A percentile compares a stretch with the other conserved stretches of the same genome.
Evolutionary conservation across 2,797 vertebrate genomes (phyloP).

Genomic region (Darevskia mixta): DNA sequence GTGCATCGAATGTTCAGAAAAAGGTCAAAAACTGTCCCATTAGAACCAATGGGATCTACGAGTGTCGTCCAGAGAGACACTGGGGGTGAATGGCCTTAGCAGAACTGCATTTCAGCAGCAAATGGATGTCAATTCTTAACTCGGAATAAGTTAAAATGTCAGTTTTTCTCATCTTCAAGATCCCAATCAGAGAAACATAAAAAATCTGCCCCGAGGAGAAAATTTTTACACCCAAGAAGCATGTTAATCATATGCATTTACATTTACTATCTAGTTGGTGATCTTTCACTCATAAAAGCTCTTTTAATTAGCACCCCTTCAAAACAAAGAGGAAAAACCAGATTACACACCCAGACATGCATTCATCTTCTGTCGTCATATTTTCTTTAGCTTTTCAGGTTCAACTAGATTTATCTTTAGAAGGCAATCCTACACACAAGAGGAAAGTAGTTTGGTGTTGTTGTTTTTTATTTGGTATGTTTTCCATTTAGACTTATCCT

Average conservation of each 20-base stretch:
- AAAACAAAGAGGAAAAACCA: slow-evolving; percentile 68
- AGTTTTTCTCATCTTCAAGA: background rate
- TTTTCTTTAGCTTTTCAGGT: slow-evolving; percentile 65
- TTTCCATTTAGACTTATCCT: background rate
- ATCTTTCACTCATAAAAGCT: slow-evolving; percentile 41
- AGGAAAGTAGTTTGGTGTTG: slow-evolving; percentile 20
- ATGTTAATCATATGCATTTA: slow-evolving; percentile 29
- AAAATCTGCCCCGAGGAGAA: fast-evolving
- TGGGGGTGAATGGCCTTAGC: background rate
- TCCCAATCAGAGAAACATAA: background rate
- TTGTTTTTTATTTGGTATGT: background rate
- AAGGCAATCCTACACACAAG: slow-evolving; percentile 17
- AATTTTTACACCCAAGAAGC: slow-evolving; percentile 15
- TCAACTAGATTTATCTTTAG: slow-evolving; percentile 35
- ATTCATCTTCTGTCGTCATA: slow-evolving; percentile 45
- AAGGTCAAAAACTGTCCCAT: background rate
- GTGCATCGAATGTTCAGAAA: too few relatives aligned
- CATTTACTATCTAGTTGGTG: background rate
- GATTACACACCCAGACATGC: slow-evolving; percentile 60
- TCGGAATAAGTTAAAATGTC: background rate
- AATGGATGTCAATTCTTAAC: slow-evolving; percentile 9
- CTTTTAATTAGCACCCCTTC: slow-evolving; percentile 26
- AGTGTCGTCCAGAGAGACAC: background rate
- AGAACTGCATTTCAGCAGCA: background rate
- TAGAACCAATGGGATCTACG: fast-evolving